These are phyloP conservation scores for Scyliorhinus canicula DNA, from an alignment of 2,797 vertebrate species.

Conservation along the genomic window DNA sequence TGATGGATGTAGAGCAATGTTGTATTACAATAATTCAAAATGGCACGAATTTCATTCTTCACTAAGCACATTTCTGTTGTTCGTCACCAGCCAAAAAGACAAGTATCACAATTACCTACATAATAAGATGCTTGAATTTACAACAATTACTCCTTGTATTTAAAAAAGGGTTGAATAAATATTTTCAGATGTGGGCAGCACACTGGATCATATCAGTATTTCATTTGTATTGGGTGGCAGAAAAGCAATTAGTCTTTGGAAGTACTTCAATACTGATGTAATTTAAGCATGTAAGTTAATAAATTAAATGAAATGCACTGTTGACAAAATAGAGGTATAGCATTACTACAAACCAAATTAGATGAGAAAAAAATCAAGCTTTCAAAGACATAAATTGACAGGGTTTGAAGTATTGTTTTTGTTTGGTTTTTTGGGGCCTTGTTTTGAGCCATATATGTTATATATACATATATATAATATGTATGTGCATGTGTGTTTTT, in stretches of 20 bases:
- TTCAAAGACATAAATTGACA: slow-evolving; percentile 52
- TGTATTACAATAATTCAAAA: slow-evolving; percentile 97
- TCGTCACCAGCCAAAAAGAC: slow-evolving; percentile 56
- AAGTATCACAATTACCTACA: slow-evolving; percentile 64
- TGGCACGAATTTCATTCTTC: slow-evolving; percentile 73
- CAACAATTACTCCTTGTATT: slow-evolving; percentile 20
- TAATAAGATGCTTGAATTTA: slow-evolving; percentile 59
- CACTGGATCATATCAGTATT: slow-evolving; percentile 37
- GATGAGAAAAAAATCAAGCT: slow-evolving; percentile 50
- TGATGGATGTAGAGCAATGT: slow-evolving; percentile 67
- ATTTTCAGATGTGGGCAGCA: slow-evolving; percentile 16
- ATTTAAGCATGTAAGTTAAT: slow-evolving; percentile 44
- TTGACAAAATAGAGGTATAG: slow-evolving; percentile 65
- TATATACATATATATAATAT: slow-evolving; percentile 45
- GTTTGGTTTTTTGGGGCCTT: slow-evolving; percentile 49
- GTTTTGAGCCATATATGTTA: slow-evolving; percentile 49
- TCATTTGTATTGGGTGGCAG: slow-evolving; percentile 20
- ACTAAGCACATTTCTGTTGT: slow-evolving; percentile 75
- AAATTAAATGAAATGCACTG: slow-evolving; percentile 59
- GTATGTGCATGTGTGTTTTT: slow-evolving; percentile 45
- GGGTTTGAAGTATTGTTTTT: slow-evolving; percentile 56
- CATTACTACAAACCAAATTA: slow-evolving; percentile 75
- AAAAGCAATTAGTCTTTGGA: slow-evolving; percentile 28
- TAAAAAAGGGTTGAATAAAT: slow-evolving; percentile 12
- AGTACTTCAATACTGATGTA: slow-evolving; percentile 25